A percentile compares a stretch with the other conserved stretches of the same genome.
These are phyloP conservation scores for Serripes groenlandicus DNA, from an alignment of 2,888 invertebrate species.

Conservation along the genomic window DNA sequence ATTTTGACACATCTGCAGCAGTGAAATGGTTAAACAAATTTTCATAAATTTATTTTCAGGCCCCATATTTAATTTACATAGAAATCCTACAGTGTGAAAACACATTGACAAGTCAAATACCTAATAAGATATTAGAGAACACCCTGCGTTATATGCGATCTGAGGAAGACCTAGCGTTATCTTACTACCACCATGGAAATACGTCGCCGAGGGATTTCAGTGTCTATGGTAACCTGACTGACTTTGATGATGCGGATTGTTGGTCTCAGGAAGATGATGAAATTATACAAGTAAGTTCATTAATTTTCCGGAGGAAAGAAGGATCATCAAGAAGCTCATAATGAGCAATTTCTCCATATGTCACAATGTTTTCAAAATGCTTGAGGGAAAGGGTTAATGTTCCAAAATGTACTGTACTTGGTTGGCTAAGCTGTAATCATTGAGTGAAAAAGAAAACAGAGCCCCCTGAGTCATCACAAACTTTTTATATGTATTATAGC, in stretches of 20 bases:
- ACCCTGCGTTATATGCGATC: conserved; percentile 95
- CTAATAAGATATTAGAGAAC: conserved; percentile 91
- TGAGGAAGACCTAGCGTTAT: conserved; percentile 92
- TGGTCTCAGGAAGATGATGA: conserved; percentile 99
- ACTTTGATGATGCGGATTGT: conserved; percentile 88
- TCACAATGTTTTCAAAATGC: neutral
- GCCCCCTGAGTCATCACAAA: no score
- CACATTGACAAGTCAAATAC: conserved; percentile 93
- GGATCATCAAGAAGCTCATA: no score
- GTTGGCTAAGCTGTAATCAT: no score
- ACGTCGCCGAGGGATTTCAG: conserved; percentile 81
- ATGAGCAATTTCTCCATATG: neutral
- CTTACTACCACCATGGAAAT: conserved; percentile 61
- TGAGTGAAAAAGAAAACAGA: no score
- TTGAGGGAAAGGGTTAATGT: no score
- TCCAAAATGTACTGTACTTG: no score
- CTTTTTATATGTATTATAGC: no score
- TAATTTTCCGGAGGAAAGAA: no score
- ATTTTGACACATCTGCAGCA: no score
- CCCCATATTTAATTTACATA: conserved; percentile 99
- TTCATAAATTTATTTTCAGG: conserved; percentile 89
- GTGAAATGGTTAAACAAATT: no score
- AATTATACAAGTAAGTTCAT: conserved; percentile 90
- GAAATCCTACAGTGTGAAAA: conserved; percentile 97
- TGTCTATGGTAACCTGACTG: conserved; percentile 77